A percentile compares a stretch with the other conserved stretches of the same genome.
phyloP scores from a whole-genome alignment of 30 jellyfish, hydroid and myxozoan species.

The Chrysaora quinquecirrha region DNA sequence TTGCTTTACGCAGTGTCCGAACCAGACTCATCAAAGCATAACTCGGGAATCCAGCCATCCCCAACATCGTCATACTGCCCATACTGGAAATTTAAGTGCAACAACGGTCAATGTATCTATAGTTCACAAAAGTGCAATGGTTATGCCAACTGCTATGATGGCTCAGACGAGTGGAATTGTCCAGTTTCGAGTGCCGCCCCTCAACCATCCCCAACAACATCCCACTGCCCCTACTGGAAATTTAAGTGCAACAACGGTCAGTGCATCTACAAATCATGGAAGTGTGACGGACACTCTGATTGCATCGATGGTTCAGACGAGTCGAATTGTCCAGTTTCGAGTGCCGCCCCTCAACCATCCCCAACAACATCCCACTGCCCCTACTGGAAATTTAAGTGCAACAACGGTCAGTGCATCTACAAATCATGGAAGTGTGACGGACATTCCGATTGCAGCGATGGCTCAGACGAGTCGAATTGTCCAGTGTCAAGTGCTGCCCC shows the following conservation, averaged over 20 bases:
- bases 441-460: constrained; percentile 52
- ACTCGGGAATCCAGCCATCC: background rate
- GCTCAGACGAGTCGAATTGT: constrained; percentile 12
- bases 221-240: constrained; percentile 51
- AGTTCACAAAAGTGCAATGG: background rate
- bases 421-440: constrained; percentile 59
- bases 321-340: background rate
- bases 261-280: constrained; percentile 9
- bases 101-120: constrained; percentile 1
- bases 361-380: constrained; percentile 12
- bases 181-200: constrained; percentile 8
- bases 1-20: too few relatives aligned
- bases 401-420: constrained; percentile 50
- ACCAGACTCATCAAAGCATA: too few relatives aligned
- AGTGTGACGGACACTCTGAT: background rate
- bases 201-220: constrained; percentile 30
- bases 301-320: constrained; percentile 10
- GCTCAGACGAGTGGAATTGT: constrained; percentile 66
- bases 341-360: constrained; percentile 6
- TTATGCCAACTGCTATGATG: constrained; percentile 1
- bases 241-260: constrained; percentile 24
- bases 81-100: background rate
- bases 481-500: constrained; percentile 8
- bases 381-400: constrained; percentile 27
- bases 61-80: background rate